These are phyloP conservation scores for Himalopsyche anomala DNA, from an alignment of 2,888 invertebrate genomes.

Conservation along the genomic window DNA sequence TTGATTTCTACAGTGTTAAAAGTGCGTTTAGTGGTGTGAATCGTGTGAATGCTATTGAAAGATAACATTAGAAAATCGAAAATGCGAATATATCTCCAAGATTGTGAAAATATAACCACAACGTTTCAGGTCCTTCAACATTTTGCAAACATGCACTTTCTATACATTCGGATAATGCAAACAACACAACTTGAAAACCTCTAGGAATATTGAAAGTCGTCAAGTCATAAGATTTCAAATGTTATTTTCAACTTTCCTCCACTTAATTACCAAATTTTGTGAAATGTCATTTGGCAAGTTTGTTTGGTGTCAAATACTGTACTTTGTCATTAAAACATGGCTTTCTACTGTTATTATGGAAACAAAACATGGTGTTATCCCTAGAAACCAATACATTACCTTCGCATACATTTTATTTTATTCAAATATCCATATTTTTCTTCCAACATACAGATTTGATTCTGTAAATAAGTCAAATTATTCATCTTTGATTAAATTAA, in stretches of 20 bases:
- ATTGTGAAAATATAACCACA: slow-evolving; percentile 11
- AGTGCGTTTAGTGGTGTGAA: background rate
- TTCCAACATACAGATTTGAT: too few relatives aligned
- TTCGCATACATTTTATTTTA: too few relatives aligned
- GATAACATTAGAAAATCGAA: background rate
- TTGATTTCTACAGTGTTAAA: background rate
- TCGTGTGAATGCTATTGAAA: background rate
- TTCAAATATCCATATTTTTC: too few relatives aligned
- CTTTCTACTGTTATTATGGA: slow-evolving; percentile 2
- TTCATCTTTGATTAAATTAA: too few relatives aligned
- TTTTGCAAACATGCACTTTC: slow-evolving; percentile 42
- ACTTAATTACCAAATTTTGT: background rate
- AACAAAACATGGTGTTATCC: background rate
- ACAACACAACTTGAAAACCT: background rate
- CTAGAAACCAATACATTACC: too few relatives aligned
- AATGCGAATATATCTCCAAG: background rate
- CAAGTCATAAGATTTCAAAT: background rate
- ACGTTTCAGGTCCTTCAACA: slow-evolving; percentile 32
- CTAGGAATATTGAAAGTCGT: background rate
- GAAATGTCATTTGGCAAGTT: slow-evolving; percentile 20
- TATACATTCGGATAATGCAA: background rate
- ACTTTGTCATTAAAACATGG: slow-evolving; percentile 12
- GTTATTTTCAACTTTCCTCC: background rate
- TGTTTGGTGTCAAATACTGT: background rate
- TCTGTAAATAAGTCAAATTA: too few relatives aligned